phyloP scores from a whole-genome alignment of 2,888 invertebrate genomes.

The Hemaris fuciformis region DNA sequence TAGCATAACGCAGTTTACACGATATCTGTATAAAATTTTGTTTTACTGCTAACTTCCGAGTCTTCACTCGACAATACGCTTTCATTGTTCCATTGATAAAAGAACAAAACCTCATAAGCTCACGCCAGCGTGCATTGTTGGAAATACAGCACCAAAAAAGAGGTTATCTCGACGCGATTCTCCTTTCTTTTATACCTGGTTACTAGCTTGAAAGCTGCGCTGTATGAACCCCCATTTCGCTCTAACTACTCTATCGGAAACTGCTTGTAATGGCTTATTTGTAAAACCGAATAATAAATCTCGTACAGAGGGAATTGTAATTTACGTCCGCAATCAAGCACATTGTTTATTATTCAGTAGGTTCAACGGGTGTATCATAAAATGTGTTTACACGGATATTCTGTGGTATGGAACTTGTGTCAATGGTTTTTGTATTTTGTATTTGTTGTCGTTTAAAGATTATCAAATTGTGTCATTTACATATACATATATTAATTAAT shows the following conservation, averaged over 20 bases:
- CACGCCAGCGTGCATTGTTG: neutral
- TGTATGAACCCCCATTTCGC: neutral
- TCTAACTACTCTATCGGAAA: neutral
- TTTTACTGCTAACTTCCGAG: slow-evolving; percentile 7
- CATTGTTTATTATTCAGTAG: neutral
- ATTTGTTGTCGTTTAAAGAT: too few relatives aligned
- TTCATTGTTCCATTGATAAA: slow-evolving; percentile 1
- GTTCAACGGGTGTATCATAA: neutral
- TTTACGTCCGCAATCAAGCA: neutral
- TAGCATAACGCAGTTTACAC: neutral
- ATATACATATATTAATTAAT: too few relatives aligned
- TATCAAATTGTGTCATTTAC: too few relatives aligned
- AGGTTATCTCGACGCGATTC: neutral
- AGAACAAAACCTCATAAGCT: slow-evolving; percentile 2
- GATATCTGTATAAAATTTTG: neutral
- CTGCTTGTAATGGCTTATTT: neutral
- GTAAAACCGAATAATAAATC: neutral
- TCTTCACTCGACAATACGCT: slow-evolving; percentile 3
- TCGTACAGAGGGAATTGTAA: neutral
- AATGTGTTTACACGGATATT: neutral
- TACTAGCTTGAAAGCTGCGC: neutral
- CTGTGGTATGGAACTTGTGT: too few relatives aligned
- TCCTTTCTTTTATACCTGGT: slow-evolving; percentile 1
- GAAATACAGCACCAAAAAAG: slow-evolving; percentile 2
- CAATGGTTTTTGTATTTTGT: too few relatives aligned